Percentiles rank a stretch among this genome's conserved stretches.
Evolutionary conservation across 2,888 invertebrate genomes (phyloP).

Genomic region (Rhimphoctona megacephalus): DNA sequence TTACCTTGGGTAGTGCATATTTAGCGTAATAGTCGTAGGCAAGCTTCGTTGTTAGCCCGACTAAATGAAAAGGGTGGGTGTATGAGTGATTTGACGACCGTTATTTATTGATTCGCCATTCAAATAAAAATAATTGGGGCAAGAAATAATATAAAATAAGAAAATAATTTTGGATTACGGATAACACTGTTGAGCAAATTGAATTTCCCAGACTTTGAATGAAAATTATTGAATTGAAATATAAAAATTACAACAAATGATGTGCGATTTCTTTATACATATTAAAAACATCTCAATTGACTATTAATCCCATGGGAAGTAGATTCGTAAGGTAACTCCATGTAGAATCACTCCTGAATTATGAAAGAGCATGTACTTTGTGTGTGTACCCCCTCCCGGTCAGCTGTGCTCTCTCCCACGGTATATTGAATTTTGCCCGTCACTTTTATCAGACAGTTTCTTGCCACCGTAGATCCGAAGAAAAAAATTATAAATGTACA

Average conservation of each 20-base stretch:
- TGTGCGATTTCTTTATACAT: conserved; percentile 5
- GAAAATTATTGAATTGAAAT: neutral
- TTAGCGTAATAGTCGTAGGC: neutral
- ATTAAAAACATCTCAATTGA: conserved; percentile 40
- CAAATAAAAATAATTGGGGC: neutral
- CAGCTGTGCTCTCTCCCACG: conserved; percentile 63
- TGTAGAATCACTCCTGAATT: conserved; percentile 34
- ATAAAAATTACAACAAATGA: neutral
- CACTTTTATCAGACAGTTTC: conserved; percentile 63
- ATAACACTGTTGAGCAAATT: neutral
- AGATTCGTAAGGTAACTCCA: conserved; percentile 26
- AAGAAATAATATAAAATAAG: neutral
- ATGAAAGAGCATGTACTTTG: conserved; percentile 31
- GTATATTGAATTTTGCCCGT: conserved; percentile 62
- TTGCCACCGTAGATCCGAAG: conserved; percentile 40
- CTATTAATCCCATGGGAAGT: conserved; percentile 4
- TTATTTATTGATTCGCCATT: neutral
- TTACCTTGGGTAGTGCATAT: conserved; percentile 4
- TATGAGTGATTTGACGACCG: neutral
- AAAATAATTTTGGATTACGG: neutral
- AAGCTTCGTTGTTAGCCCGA: neutral
- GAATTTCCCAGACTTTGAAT: neutral
- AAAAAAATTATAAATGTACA: conserved; percentile 5
- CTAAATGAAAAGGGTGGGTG: neutral
- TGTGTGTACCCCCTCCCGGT: neutral